Evolutionary conservation across 2,888 invertebrate species (phyloP), one percentile per base, ranked within the genome.

Genomic region (Sialis lutaria): DNA sequence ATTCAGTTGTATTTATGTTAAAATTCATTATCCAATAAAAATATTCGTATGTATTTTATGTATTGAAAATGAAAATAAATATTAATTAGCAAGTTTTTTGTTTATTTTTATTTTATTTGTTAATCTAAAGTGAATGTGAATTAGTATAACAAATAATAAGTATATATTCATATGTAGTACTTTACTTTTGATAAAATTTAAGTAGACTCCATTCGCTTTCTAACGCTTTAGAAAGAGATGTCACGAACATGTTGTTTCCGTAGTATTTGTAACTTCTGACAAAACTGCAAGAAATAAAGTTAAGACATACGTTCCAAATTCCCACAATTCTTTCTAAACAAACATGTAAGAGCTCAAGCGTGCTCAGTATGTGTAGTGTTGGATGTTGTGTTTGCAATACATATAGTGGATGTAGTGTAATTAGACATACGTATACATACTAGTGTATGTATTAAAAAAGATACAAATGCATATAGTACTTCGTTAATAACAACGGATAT

Each of bases 401-500:
- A 39, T 39, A 40, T 39, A 40, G 39, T 40, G 22, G 40, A 33
- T 45, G 45, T 13, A 37, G 22, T 32, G 40, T 31, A 40, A 45
- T 32, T 39, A 30, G 40, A 45, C 45, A 32, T 45, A 45, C 45
- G 45, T 37, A 31, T 32, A 22, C 31, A 12, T 22, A 6, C 10
- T 12, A 40, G 35, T 43, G 43, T 45, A 40, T 12, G 31, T 45
- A 40, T 10, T 34, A 31, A 32, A 32, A 13, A 43, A 32, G 43
- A 13, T 22, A 34, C 32, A 12, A 40, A 45, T 45, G 31, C 22
- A 51, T 52, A 54, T 51, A 53, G 54, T 52, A 52, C 50, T 54
- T 56, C 56, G 55, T 52, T 51, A 50, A 51, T 53, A 53, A 52
- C 55, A 53, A 52, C 53, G 55, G 54, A 50, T 45, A 50, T 50